Percentiles rank a stretch among this genome's conserved stretches.
Conservation (phyloP, 2,113 vertebrate genomes). For the Cynoglossus semilaevis region DNA sequence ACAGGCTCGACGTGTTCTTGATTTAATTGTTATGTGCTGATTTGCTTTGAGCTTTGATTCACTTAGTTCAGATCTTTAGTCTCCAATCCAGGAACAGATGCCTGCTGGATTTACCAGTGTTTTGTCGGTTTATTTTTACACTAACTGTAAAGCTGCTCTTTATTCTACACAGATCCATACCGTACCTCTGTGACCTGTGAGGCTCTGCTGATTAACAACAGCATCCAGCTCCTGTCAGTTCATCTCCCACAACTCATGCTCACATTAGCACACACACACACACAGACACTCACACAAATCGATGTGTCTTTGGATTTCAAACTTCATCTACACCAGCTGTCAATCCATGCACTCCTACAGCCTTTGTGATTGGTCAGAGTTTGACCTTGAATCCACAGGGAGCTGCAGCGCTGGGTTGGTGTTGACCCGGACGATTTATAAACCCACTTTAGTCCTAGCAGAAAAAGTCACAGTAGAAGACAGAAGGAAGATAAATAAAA, state of each 20-base stretch:
- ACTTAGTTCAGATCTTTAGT: no score
- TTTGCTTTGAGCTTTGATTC: no score
- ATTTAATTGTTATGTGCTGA: no score
- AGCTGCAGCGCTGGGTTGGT: constrained; percentile 24
- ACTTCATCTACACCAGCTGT: constrained; percentile 20
- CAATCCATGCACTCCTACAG: constrained; percentile 26
- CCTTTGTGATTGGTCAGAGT: constrained; percentile 2
- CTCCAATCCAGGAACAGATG: no score
- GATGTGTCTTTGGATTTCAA: constrained; percentile 32
- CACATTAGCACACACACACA: constrained; percentile 24
- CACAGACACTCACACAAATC: constrained; percentile 22
- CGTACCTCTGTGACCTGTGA: background rate
- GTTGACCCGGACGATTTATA: constrained; percentile 11
- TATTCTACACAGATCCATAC: no score
- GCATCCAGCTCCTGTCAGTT: background rate
- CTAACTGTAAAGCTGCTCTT: no score
- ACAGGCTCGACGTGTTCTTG: no score
- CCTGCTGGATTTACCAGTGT: no score
- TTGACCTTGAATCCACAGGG: constrained; percentile 6
- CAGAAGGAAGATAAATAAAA: constrained; percentile 5
- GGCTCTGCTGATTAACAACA: background rate
- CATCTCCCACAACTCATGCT: background rate
- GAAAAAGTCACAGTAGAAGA: constrained; percentile 2
- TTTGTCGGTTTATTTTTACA: no score
- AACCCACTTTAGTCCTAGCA: constrained; percentile 1